Evolutionary conservation across 2,797 vertebrate species (phyloP).

Genomic region (Myotis myotis): DNA sequence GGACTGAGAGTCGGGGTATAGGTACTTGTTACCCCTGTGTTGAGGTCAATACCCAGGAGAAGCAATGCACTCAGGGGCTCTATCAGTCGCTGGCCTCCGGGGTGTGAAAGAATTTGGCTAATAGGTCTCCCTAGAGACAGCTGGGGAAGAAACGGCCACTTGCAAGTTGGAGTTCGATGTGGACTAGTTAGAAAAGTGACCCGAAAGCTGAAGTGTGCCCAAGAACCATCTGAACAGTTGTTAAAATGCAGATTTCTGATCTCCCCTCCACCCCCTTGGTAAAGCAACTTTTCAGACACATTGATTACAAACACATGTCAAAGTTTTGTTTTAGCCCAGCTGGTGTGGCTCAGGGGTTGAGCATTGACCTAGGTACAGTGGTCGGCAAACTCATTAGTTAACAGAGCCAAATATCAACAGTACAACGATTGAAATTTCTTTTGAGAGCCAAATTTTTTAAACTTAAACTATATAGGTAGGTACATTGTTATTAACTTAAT

Average conservation of each 20-base stretch:
- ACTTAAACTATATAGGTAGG: too few relatives aligned
- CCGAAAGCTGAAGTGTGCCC: background rate
- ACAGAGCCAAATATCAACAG: too few relatives aligned
- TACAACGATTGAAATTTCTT: too few relatives aligned
- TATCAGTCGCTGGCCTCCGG: background rate
- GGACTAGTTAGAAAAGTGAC: background rate
- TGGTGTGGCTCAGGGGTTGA: too few relatives aligned
- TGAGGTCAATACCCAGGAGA: background rate
- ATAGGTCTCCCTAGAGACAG: background rate
- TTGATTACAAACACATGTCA: background rate
- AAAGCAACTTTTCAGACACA: background rate
- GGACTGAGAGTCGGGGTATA: too few relatives aligned
- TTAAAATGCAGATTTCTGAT: background rate
- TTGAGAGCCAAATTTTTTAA: too few relatives aligned
- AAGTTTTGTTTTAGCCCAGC: background rate
- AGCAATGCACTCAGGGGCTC: background rate
- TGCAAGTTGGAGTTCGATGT: background rate
- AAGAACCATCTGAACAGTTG: background rate
- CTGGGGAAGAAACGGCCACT: background rate
- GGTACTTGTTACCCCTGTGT: too few relatives aligned
- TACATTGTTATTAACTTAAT: too few relatives aligned
- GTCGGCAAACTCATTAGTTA: too few relatives aligned
- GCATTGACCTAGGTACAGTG: too few relatives aligned
- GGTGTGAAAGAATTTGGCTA: background rate
- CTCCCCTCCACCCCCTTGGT: fast-evolving